Base-by-base conservation (phyloP, 2,797 vertebrate species). In the Sternarchorhynchus goeldii region DNA sequence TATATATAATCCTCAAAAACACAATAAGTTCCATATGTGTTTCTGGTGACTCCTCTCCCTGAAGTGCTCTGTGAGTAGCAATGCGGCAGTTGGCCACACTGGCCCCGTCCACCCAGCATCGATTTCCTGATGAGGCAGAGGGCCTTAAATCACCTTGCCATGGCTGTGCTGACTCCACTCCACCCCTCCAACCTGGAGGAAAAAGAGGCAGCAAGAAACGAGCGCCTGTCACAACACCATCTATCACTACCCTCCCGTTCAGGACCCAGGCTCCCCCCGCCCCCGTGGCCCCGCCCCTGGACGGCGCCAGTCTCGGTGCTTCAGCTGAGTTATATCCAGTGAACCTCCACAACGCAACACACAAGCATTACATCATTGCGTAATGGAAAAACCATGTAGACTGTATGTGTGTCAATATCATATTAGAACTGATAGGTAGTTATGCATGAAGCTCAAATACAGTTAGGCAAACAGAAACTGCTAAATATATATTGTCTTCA, bases 161-260 rank as follows among this genome's bases (percentile, higher is more conserved):
- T 78, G 65, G 80, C 77, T 74, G 69, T 85, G 87, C 87, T 85
- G 86, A 88, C 84, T 84, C 71, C 64, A 73, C 63, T 81, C 65
- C 64, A 77, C 78, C 77, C 74, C 55, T 56, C 77, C 74, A 77
- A 77, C 73, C 36, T 73, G 71, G 69, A 63, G 32, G 12, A 76
- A 56, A 79, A 80, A 86, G 83, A 86, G 68, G 64, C 62, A 77
- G 74, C 78, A 58, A 82, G 77, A 79, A 86, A 85, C 75, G 60
- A 82, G 72, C n/a, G 72, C 74, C 79, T 87, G 86, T 86, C 86
- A 86, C 84, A 85, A 83, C 86, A 85, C 77, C 64, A 87, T 88
- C 84, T 82, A 86, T 88, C 86, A 87, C 34, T 64, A 31, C 63
- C 72, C 62, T 81, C 72, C 67, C 78, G 76, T 31, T 74, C 45